These are phyloP conservation scores for Cichladusa arquata DNA, from an alignment of 2,113 vertebrate genomes.

Conservation along the genomic window DNA sequence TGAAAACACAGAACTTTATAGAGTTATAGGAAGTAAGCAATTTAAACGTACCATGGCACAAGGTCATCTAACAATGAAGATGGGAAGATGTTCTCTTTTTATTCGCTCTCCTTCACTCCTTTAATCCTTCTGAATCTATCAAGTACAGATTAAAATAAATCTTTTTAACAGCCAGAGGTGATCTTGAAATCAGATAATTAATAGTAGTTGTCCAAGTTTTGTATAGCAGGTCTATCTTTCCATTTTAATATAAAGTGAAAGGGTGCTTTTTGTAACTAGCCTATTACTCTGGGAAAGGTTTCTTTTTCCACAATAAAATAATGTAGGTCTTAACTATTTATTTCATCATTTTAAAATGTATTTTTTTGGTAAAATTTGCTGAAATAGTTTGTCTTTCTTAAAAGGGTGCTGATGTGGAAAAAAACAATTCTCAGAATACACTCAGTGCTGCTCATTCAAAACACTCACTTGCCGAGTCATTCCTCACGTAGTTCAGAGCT, in stretches of 20 bases:
- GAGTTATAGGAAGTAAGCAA: constrained; percentile 85
- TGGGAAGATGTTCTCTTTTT: constrained; percentile 69
- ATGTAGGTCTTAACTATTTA: constrained; percentile 68
- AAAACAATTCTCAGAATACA: constrained; percentile 39
- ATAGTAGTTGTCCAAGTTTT: constrained; percentile 51
- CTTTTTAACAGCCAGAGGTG: constrained; percentile 64
- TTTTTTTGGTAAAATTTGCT: constrained; percentile 30
- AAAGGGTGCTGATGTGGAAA: constrained; percentile 41
- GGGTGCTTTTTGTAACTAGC: constrained; percentile 15
- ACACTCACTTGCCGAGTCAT: background rate
- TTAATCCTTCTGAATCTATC: constrained; percentile 65
- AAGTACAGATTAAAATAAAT: constrained; percentile 67
- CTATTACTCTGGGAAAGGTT: constrained; percentile 19
- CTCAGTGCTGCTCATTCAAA: constrained; percentile 14
- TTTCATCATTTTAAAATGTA: constrained; percentile 62
- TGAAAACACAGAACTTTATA: constrained; percentile 84
- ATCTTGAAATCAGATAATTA: constrained; percentile 76
- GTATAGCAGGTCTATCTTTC: constrained; percentile 47
- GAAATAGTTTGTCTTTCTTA: constrained; percentile 58
- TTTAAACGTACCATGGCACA: constrained; percentile 77
- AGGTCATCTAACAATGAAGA: constrained; percentile 76
- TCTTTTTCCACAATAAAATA: constrained; percentile 59
- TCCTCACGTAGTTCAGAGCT: background rate
- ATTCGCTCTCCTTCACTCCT: constrained; percentile 49
- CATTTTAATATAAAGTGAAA: constrained; percentile 63